A percentile compares a stretch with the other conserved stretches of the same genome.
phyloP scores from a whole-genome alignment of 92 coral and sea anemone genomes.

The Parazoanthus atlanticus region DNA sequence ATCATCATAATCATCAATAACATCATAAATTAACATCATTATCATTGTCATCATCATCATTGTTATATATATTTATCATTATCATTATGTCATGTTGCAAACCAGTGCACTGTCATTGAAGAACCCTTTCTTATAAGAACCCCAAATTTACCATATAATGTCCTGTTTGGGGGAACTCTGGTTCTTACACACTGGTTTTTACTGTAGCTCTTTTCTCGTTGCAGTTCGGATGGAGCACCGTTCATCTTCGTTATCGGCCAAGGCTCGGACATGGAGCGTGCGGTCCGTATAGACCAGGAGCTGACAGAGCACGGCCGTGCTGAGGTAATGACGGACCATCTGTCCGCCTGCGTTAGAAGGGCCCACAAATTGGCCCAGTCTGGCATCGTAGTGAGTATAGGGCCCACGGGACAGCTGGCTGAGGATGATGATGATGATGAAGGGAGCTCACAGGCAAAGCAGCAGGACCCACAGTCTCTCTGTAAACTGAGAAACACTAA shows the following conservation, averaged over 20 bases:
- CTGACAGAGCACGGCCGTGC: constrained; percentile 79
- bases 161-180: too few relatives aligned
- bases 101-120: too few relatives aligned
- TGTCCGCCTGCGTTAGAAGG: constrained; percentile 65
- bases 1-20: too few relatives aligned
- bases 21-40: too few relatives aligned
- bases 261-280: constrained; percentile 92
- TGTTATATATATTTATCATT: too few relatives aligned
- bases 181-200: too few relatives aligned
- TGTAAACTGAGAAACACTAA: constrained; percentile 84
- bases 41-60: too few relatives aligned
- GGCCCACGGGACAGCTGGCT: constrained; percentile 60
- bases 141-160: too few relatives aligned
- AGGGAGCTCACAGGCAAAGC: neutral
- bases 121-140: too few relatives aligned
- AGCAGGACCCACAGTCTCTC: constrained; percentile 69
- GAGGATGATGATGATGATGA: constrained; percentile 25
- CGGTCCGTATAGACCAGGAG: constrained; percentile 86
- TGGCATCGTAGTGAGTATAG: constrained; percentile 89
- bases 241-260: constrained; percentile 80
- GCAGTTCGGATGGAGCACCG: constrained; percentile 72
- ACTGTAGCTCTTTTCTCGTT: neutral
- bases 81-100: too few relatives aligned
- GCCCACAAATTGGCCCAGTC: constrained; percentile 82
- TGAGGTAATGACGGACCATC: constrained; percentile 74